These are phyloP conservation scores for Fukomys damarensis DNA, from an alignment of 2,113 vertebrate genomes.

Conservation along the genomic window DNA sequence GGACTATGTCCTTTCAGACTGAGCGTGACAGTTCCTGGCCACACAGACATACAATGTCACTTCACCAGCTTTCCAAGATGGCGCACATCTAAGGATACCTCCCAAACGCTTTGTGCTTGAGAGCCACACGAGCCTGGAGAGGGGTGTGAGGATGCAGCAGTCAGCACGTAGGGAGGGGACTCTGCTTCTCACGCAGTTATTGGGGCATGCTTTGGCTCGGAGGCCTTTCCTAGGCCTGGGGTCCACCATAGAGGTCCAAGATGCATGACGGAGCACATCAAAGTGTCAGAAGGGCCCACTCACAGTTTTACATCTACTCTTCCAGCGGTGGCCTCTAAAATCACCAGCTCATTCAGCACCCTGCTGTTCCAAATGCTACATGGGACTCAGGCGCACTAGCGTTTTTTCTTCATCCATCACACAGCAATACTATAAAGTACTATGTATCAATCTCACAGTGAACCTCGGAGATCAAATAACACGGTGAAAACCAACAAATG, in stretches of 20 bases:
- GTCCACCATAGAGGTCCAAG: not conserved
- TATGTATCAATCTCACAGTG: not conserved
- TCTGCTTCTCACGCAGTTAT: not conserved
- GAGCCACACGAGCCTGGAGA: not conserved
- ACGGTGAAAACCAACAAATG: not conserved
- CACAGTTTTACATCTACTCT: not conserved
- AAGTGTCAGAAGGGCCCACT: not conserved
- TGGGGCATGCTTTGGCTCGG: not conserved
- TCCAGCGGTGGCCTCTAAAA: not conserved
- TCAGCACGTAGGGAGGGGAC: not conserved
- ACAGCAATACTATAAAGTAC: not conserved
- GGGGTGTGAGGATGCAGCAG: not conserved
- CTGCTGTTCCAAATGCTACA: not conserved
- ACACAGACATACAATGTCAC: not conserved
- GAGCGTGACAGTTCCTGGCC: not conserved
- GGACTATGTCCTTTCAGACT: not conserved
- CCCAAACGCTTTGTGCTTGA: not conserved
- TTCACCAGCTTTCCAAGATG: not conserved
- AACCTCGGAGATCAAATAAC: not conserved
- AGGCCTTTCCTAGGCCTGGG: not conserved
- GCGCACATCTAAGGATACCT: not conserved
- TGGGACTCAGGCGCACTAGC: accelerated
- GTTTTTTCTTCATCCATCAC: not conserved
- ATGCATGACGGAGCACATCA: not conserved
- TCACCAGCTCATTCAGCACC: not conserved